A percentile compares a stretch with the other conserved stretches of the same genome.
These are phyloP conservation scores for Sinhomidia bicolor DNA, from an alignment of 2,888 invertebrate species.

Conservation along the genomic window DNA sequence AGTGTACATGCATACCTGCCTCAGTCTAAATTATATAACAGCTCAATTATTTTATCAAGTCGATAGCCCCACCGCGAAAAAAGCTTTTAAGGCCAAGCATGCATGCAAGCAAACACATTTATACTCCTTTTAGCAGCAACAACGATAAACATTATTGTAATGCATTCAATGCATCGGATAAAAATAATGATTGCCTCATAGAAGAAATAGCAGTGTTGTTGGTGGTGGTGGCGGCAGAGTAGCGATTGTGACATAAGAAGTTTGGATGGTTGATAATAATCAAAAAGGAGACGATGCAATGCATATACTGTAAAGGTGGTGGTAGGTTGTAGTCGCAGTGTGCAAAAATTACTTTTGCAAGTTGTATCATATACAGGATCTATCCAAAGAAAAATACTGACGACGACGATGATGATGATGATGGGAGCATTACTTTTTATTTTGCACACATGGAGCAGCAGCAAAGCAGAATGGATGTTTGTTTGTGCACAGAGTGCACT, in stretches of 20 bases:
- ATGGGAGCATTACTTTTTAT: neutral
- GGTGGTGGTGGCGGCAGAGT: neutral
- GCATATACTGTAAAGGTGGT: neutral
- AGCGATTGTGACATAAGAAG: neutral
- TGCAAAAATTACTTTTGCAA: neutral
- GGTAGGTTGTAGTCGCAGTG: neutral
- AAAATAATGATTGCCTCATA: too few species aligned
- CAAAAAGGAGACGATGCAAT: conserved; percentile 27
- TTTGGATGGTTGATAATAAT: neutral
- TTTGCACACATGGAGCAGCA: too few species aligned
- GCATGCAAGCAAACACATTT: too few species aligned
- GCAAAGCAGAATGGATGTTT: too few species aligned
- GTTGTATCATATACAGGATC: neutral
- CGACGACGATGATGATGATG: too few species aligned
- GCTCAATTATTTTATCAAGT: too few species aligned
- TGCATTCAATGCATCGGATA: neutral
- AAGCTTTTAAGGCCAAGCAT: neutral
- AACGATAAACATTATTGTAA: neutral
- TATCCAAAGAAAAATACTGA: too few species aligned
- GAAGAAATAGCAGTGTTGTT: neutral
- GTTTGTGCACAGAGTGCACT: conserved; percentile 25
- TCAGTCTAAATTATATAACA: too few species aligned
- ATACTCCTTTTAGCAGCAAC: neutral
- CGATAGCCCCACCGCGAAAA: too few species aligned
- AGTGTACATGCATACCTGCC: too few species aligned